Conservation (phyloP, 2,888 invertebrate species). For the Agrotis ipsilon region DNA sequence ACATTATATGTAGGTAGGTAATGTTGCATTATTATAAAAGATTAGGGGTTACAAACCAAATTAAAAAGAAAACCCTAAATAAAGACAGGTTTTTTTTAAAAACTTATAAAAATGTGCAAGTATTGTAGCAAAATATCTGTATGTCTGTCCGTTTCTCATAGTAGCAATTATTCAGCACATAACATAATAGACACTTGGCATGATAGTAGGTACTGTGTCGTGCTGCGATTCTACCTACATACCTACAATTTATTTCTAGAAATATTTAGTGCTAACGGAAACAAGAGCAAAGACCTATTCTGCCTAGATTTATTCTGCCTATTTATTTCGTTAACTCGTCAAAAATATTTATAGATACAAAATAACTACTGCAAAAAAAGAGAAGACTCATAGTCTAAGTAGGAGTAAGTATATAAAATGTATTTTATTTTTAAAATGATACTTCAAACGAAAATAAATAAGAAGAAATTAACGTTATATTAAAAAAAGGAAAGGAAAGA, state of each 20-base stretch:
- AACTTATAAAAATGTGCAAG: no score
- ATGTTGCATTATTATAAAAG: not conserved
- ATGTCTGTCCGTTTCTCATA: slow-evolving; percentile 1
- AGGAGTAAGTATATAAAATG: not conserved
- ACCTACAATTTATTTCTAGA: slow-evolving; percentile 40
- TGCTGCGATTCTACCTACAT: slow-evolving; percentile 1
- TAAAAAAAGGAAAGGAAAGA: no score
- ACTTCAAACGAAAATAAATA: not conserved
- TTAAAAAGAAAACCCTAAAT: not conserved
- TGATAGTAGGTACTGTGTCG: slow-evolving; percentile 4
- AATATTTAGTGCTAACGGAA: slow-evolving; percentile 3
- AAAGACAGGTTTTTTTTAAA: not conserved
- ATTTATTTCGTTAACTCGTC: not conserved
- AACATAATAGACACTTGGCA: slow-evolving; percentile 27
- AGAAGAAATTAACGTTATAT: not conserved
- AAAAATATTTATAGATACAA: not conserved
- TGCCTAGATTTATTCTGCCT: no score
- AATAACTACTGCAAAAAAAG: not conserved
- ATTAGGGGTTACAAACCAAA: not conserved
- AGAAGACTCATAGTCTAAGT: not conserved
- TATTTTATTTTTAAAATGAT: no score
- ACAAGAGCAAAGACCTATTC: not conserved
- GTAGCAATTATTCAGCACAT: slow-evolving; percentile 25
- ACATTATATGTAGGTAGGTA: not conserved
- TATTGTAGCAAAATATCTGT: not conserved